phyloP scores from a whole-genome alignment of 1,140 invertebrate species.

The Condylostylus longicornis region DNA sequence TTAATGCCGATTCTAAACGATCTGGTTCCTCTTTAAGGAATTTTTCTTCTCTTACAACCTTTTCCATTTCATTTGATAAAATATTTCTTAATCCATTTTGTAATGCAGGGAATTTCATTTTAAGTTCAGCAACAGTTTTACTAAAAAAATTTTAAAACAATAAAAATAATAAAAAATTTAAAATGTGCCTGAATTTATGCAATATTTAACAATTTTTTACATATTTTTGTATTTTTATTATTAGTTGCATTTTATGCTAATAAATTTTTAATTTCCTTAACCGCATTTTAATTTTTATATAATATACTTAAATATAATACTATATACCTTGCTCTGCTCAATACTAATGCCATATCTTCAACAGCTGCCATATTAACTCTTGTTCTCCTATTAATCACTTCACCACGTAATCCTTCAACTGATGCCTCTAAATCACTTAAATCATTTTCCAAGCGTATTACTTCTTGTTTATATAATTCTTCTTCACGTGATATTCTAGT shows the following conservation, averaged over 20 bases:
- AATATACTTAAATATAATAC: too few relatives aligned
- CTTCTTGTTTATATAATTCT: constrained; percentile 81
- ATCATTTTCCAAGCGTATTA: constrained; percentile 79
- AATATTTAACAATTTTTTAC: not conserved
- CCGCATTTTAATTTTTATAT: too few relatives aligned
- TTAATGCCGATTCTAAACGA: constrained; percentile 72
- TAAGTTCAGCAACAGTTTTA: constrained; percentile 89
- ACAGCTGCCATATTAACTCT: constrained; percentile 93
- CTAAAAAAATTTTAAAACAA: constrained; percentile 36
- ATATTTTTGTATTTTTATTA: too few relatives aligned
- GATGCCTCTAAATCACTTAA: constrained; percentile 84
- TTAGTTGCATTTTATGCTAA: too few relatives aligned
- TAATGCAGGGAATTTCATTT: constrained; percentile 74
- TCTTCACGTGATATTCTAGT: constrained; percentile 54
- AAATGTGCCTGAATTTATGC: not conserved
- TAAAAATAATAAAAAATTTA: constrained; percentile 1
- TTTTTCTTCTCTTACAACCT: constrained; percentile 85
- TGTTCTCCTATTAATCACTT: constrained; percentile 87
- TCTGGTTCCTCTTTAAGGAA: constrained; percentile 93
- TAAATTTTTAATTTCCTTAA: not conserved
- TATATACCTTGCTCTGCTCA: constrained; percentile 62
- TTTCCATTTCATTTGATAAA: constrained; percentile 84
- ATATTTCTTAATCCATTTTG: constrained; percentile 80
- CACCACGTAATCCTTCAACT: constrained; percentile 84
- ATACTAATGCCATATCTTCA: constrained; percentile 84